Evolutionary conservation across 2,113 vertebrate genomes (phyloP).

Genomic region (Crocuta crocuta): DNA sequence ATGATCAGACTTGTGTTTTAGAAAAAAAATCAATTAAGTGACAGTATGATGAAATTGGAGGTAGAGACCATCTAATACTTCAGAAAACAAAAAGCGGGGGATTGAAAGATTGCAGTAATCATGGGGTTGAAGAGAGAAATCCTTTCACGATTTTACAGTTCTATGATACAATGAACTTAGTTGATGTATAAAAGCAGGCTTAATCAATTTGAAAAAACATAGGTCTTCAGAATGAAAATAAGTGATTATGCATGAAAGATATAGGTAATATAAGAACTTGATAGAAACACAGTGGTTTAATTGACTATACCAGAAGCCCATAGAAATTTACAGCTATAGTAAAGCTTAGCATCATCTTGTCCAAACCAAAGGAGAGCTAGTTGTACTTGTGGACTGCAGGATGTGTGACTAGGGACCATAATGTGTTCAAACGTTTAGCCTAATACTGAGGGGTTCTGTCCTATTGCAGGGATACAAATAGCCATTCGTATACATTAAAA

Average conservation of each 20-base stretch:
- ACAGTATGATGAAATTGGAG: background rate
- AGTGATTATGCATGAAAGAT: background rate
- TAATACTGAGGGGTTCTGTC: background rate
- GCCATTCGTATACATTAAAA: background rate
- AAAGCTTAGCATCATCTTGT: background rate
- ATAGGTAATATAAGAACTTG: background rate
- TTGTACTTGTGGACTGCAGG: background rate
- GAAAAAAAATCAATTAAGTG: slow-evolving; percentile 11
- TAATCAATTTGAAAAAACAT: background rate
- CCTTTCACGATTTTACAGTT: background rate
- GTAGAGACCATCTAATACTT: background rate
- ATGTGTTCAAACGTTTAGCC: background rate
- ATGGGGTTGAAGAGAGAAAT: background rate
- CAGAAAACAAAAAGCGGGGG: background rate
- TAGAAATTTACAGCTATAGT: background rate
- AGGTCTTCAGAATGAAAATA: background rate
- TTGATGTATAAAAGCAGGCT: background rate
- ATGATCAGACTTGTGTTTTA: background rate
- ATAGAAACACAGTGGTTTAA: background rate
- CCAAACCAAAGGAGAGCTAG: background rate
- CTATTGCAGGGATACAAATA: background rate
- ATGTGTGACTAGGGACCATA: background rate
- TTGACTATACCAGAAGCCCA: background rate
- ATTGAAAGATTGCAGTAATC: background rate
- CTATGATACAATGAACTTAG: background rate